These are phyloP conservation scores for Amazona ochrocephala DNA, from an alignment of 2,797 vertebrate genomes.

Conservation along the genomic window DNA sequence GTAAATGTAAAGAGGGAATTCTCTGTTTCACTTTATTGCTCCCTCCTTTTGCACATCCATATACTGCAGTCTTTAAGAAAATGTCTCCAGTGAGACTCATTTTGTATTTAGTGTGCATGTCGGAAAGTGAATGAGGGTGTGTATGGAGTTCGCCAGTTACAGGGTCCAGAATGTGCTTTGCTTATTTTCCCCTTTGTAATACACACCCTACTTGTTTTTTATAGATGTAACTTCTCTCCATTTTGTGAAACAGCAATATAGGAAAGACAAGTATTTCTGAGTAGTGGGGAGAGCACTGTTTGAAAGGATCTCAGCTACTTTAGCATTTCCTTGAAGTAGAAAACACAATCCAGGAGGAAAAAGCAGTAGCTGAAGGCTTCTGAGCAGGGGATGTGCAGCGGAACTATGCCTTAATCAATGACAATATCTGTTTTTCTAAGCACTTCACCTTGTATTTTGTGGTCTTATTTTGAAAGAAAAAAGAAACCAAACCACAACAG, in stretches of 20 bases:
- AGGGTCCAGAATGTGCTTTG: not conserved
- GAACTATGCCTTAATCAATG: rapidly evolving
- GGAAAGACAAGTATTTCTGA: not conserved
- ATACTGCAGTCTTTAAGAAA: not conserved
- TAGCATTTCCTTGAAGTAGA: not conserved
- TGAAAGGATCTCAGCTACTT: not conserved
- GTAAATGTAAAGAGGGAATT: not conserved
- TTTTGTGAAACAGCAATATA: not conserved
- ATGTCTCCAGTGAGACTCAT: not conserved
- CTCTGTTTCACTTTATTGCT: not conserved
- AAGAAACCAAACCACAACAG: not conserved
- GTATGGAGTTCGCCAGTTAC: not conserved
- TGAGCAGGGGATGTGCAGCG: not conserved
- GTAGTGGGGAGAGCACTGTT: not conserved
- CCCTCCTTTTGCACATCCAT: not conserved
- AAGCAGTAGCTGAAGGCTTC: not conserved
- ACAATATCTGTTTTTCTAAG: not conserved
- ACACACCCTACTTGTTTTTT: not conserved
- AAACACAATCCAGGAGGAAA: not conserved
- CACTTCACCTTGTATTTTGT: not conserved
- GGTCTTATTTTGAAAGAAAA: not conserved
- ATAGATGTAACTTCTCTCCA: not conserved
- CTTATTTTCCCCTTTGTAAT: not conserved
- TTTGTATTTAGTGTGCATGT: not conserved
- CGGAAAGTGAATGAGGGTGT: not conserved